Evolutionary conservation across 1,140 invertebrate species (phyloP), one percentile per base, ranked within the genome.

Genomic region (Amyelois transitella): DNA sequence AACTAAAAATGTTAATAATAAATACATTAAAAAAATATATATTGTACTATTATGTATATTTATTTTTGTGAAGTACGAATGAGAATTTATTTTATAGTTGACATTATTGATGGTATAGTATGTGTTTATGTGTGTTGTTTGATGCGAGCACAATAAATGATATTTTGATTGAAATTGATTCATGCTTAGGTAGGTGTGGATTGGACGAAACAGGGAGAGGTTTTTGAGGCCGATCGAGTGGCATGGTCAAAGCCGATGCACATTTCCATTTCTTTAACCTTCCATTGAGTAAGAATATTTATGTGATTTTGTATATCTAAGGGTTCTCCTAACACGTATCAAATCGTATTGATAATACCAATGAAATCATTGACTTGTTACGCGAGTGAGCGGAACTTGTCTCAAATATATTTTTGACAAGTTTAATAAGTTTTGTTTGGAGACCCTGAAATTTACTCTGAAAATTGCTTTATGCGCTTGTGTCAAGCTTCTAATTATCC

Each of bases 81-180:
- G 69, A 67, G 64, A 73, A 58, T 72, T 77, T 78, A 74, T 72
- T 75, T 77, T 69, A 69, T 77, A 75, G 61, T 69, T 58, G 67
- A 55, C 21, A 58, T 21, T 60, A 80, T 74, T 59, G 66, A 67
- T 69, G 61, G 60, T 71, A 70, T 71, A 66, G 59, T 68, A 73
- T 75, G 66, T 74, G 60, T 79, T 69, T 66, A 57, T 68, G 66
- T 66, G 67, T 77, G 75, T 74, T 58, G 58, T 63, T 80, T 73
- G 62, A 66, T 77, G 78, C 81, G 72, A 80, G 75, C 78, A 83
- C 80, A 81, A 81, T 68, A 62, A 58, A 47, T 52, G 66, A 62
- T 69, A 58, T 62, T 74, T 70, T 67, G 53, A 43, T 55, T 70
- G 76, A 58, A 60, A 66, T 83, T 63, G 53, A 62, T 60, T 60